Evolutionary conservation across 2,797 vertebrate genomes (phyloP), one percentile per base, ranked within the genome.

Genomic region (Enoplosus armatus): DNA sequence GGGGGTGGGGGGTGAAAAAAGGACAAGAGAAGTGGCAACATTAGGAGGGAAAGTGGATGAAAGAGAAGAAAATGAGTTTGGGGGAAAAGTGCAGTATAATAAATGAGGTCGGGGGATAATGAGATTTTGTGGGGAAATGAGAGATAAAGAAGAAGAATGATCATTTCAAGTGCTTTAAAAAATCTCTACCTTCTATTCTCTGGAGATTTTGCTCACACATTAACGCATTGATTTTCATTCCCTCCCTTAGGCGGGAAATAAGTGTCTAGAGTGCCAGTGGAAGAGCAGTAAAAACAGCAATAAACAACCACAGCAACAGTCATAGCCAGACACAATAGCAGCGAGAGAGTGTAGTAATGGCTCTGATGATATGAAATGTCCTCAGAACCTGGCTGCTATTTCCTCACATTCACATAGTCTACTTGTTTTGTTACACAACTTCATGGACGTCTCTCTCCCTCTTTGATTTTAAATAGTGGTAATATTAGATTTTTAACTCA

Each of bases 401-500:
- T 62, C 12, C 8, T 68, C n/a, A 35, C 37, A 41, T 69, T 73
- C 27, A 41, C 24, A 56, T 20, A 51, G 60, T 66, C 70, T 29
- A n/a, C 15, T 77, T 63, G 35, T 75, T 66, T 75, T 66, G 26
- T 33, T 31, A 18, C 27, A 54, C 12, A 70, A 65, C 7, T 33
- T 67, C 22, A 31, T 9, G 45, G 45, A 65, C 37, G 43, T 47
- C 45, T 31, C 27, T 53, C n/a, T 37, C 22, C n/a, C 8, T 50
- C 22, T 67, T 77, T n/a, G 39, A 58, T 68, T 80, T 61, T 76
- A 77, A 77, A 56, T 39, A 64, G 22, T 51, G 45, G 14, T 61
- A 53, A 77, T 76, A 77, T 86, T 69, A 75, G 39, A 71, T 61
- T 80, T 80, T 80, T 55, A 73, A 78, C 47, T 76, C 35, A n/a